Conservation (phyloP, 2,888 invertebrate species). For the Chymomyza procnemis region DNA sequence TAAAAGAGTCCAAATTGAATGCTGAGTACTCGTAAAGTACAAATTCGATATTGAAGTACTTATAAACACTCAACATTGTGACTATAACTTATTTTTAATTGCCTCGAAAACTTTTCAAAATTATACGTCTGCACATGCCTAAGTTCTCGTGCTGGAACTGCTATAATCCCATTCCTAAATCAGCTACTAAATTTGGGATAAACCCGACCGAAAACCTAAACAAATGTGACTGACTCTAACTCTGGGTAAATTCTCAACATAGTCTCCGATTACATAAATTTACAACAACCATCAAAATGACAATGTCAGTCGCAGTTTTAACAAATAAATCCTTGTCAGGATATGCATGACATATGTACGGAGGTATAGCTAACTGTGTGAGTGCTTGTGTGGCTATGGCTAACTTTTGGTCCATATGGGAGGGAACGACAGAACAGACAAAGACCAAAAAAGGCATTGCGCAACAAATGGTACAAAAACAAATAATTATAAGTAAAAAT, state of each 20-base stretch:
- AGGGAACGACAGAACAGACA: constrained; percentile 41
- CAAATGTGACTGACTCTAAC: constrained; percentile 10
- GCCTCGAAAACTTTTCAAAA: background rate
- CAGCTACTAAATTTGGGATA: background rate
- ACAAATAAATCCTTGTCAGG: constrained; percentile 49
- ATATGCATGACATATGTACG: background rate
- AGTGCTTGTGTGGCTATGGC: constrained; percentile 35
- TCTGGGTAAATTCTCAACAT: background rate
- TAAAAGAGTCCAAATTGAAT: too few species aligned
- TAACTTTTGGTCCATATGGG: constrained; percentile 11
- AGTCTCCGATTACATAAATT: constrained; percentile 56
- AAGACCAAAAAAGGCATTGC: constrained; percentile 52
- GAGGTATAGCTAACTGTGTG: constrained; percentile 43
- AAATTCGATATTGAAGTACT: too few species aligned
- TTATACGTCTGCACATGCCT: background rate
- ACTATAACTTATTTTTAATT: too few species aligned
- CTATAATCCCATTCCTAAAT: background rate
- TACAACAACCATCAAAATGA: constrained; percentile 53
- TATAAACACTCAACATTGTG: too few species aligned
- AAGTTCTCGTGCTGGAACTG: background rate
- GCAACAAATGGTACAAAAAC: constrained; percentile 64
- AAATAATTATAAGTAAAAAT: constrained; percentile 74
- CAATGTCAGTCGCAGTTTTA: constrained; percentile 68
- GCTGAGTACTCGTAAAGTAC: too few species aligned
- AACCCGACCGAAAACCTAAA: background rate